Base-by-base conservation (phyloP, 2,797 vertebrate species). In the Darevskia nairensis region DNA sequence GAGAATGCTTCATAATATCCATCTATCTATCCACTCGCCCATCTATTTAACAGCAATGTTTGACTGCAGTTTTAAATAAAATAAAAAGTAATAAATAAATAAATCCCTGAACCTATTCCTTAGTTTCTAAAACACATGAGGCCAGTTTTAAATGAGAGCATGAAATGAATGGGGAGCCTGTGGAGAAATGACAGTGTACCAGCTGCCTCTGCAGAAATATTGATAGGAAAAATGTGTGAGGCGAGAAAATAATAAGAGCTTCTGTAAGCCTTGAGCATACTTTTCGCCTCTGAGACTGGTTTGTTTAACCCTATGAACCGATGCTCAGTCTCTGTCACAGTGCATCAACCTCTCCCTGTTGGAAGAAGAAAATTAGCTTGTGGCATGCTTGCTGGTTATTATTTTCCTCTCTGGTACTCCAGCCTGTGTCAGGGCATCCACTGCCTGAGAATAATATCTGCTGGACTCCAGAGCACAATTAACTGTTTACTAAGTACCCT, bases 321-420 rank as follows among this genome's bases (percentile, higher is more conserved):
- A 10, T 88, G 29, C 35, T 86, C 3, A 1, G 11, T 69, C 21
- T 8, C 25, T 0, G 6, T 75, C 41, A 41, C 25, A 55, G 84
- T 85, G 78, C 8, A 6, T 92, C 90, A 85, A 27, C 5, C 80
- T 80, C 68, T 91, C 44, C 71, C 71, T 39, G 59, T 32, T 75
- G 44, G 41, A 72, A 84, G 44, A 86, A 89, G 90, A 89, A 83
- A 9, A 81, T 8, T 71, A 61, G 6, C 8, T 80, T 35, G 41
- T 89, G 66, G 61, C 41, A 85, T 0, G 19, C 44, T 0, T 0
- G 68, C 25, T 79, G 72, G n/a, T 44, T 89, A 59, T 39, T 0
- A 29, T 91, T 89, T 90, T 80, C 55, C n/a, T 69, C 7, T 0
- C 44, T n/a, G 59, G 64, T 72, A 32, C 29, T 88, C 86, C 2